Evolutionary conservation across 2,888 invertebrate species (phyloP).

Genomic region (Lasioglossum villosulum): DNA sequence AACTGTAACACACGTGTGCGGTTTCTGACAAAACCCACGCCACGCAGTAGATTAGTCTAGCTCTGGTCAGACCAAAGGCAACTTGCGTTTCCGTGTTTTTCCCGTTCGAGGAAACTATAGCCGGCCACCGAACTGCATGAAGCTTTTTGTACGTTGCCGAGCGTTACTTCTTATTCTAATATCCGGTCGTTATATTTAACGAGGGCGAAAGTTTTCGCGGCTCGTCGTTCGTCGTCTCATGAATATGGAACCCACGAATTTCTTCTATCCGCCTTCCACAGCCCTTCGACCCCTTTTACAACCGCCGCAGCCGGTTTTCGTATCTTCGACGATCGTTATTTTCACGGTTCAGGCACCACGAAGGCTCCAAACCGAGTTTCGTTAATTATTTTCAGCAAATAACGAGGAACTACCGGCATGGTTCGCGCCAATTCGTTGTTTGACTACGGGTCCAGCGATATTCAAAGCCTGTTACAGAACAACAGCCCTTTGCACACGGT

Average conservation of each 20-base stretch:
- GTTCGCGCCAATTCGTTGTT: background rate
- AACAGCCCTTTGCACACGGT: background rate
- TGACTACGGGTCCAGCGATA: background rate
- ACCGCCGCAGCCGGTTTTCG: background rate
- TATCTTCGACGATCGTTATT: conserved; percentile 40
- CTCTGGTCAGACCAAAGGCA: background rate
- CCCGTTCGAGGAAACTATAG: background rate
- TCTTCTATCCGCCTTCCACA: background rate
- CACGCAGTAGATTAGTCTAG: background rate
- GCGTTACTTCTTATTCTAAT: conserved; percentile 39
- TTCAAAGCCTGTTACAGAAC: conserved; percentile 3
- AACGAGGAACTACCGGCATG: background rate
- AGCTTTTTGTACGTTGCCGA: conserved; percentile 34
- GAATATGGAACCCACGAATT: conserved; percentile 55
- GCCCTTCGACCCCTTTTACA: background rate
- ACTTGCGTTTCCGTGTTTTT: background rate
- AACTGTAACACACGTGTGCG: background rate
- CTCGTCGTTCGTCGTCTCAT: conserved; percentile 33
- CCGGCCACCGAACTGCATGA: conserved; percentile 23
- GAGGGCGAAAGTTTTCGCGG: conserved; percentile 44
- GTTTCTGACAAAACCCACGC: background rate
- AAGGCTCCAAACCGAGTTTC: background rate
- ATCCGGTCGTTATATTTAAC: conserved; percentile 54
- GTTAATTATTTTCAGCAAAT: conserved; percentile 30
- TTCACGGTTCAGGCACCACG: background rate